These are phyloP conservation scores for Dendrocincla fuliginosa DNA, from an alignment of 2,797 vertebrate species.

Conservation along the genomic window DNA sequence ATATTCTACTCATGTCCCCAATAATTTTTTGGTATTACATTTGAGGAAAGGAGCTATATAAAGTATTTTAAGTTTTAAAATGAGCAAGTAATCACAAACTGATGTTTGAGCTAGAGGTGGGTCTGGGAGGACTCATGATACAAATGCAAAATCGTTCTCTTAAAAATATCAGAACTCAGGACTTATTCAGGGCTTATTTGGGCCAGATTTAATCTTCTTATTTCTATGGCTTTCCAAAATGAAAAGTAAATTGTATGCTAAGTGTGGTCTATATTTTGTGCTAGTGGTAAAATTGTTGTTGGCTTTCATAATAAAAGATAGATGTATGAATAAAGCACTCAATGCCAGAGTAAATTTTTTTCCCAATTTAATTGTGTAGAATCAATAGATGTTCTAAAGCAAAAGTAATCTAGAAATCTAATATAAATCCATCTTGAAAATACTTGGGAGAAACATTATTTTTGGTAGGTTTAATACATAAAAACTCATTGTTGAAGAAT, in stretches of 20 bases:
- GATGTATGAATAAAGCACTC: not conserved
- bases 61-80: not conserved
- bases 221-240: not conserved
- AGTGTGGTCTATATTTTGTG: not conserved
- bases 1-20: not conserved
- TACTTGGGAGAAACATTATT: not conserved
- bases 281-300: not conserved
- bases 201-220: not conserved
- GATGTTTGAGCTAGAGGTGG: not conserved
- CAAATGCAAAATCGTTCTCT: not conserved
- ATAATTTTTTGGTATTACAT: not conserved
- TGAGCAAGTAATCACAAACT: not conserved
- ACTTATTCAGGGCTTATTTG: not conserved
- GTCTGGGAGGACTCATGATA: not conserved
- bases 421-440: not conserved
- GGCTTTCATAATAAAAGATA: not conserved
- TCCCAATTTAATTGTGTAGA: not conserved
- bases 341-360: not conserved
- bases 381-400: not conserved
- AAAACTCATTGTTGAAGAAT: not conserved
- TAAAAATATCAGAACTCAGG: not conserved
- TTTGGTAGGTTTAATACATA: not conserved
- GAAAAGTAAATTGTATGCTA: not conserved
- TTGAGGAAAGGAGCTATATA: not conserved
- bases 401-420: not conserved